Base-by-base conservation (phyloP, 2,888 invertebrate genomes). In the Cosmorhoe ocellata region DNA sequence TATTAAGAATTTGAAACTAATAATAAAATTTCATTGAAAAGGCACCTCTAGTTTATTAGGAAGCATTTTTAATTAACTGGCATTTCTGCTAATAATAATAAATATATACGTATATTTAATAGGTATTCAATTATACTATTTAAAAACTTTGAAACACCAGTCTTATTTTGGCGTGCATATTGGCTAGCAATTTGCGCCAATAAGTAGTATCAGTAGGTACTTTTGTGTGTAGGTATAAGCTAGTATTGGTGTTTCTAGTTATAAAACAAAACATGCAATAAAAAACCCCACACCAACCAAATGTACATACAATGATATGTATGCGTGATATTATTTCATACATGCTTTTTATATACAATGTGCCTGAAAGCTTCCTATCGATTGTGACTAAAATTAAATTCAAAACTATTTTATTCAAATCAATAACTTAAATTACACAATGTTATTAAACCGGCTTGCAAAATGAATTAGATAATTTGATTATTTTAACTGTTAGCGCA, bases 351-450 rank as follows among this genome's bases (percentile, higher is more conserved):
- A 36, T 64, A 53, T 51, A 55, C 40, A 59, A 41, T 47, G 36
- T 49, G 81, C 80, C 76, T 87, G 89, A 90, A 90, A 89, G 88
- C 89, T 86, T 84, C 82, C 73, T 79, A 81, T 57, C 79, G 89
- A 89, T 89, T 89, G 89, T 89, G 89, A 88, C 74, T 60, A 58
- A 38, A 55, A 39, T 42, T 42, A 58, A 58, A 59, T 64, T 71
- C 61, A 69, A 73, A 78, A 72, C 71, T 60, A 51, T 71, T 87
- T 84, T 86, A 85, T 86, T 85, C 46, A 64, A 64, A 66, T 58
- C 71, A 66, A 65, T 69, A 67, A 63, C 60, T 59, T 58, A 64
- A 32, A 51, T 70, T 73, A 83, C 71, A 75, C 64, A 66, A 63
- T 64, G 54, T 66, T 68, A 66, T 31, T 41, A 41, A 10, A n/a